Percentiles rank a stretch among this genome's conserved stretches.
Conservation (phyloP, 2,113 vertebrate species). For the Solea senegalensis region DNA sequence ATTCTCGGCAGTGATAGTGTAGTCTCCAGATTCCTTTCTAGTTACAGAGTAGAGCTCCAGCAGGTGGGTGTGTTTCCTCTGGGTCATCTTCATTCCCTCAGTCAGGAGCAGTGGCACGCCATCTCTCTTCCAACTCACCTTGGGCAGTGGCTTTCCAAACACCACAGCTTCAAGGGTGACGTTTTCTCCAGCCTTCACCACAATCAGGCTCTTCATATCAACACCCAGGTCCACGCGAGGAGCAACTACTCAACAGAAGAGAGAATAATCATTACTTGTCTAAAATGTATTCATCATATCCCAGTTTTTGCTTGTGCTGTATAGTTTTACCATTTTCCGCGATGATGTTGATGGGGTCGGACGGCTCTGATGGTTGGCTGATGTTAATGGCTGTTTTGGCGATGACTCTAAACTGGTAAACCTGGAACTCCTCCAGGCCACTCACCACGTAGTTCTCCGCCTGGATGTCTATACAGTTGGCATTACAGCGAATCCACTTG, state of each 20-base stretch:
- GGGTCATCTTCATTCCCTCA: slow-evolving; percentile 92
- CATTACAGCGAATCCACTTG: slow-evolving; percentile 93
- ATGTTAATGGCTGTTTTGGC: slow-evolving; percentile 93
- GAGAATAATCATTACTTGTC: background rate
- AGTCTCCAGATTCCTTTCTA: slow-evolving; percentile 95
- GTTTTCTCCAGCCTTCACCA: slow-evolving; percentile 94
- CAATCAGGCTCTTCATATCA: slow-evolving; percentile 92
- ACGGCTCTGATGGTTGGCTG: slow-evolving; percentile 93
- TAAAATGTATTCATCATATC: background rate
- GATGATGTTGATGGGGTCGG: slow-evolving; percentile 90
- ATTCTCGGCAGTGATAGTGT: slow-evolving; percentile 94
- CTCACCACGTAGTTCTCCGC: slow-evolving; percentile 89
- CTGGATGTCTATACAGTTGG: slow-evolving; percentile 90
- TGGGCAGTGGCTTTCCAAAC: slow-evolving; percentile 93
- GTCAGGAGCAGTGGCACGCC: slow-evolving; percentile 81
- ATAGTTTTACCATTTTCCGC: slow-evolving; percentile 90
- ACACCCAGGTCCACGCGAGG: slow-evolving; percentile 93
- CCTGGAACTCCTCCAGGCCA: slow-evolving; percentile 91
- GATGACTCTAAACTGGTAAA: slow-evolving; percentile 94
- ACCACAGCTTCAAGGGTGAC: slow-evolving; percentile 91
- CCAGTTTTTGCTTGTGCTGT: no score
- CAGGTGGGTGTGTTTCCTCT: slow-evolving; percentile 87
- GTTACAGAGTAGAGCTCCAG: slow-evolving; percentile 93
- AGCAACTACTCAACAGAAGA: slow-evolving; percentile 82
- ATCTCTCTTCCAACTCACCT: slow-evolving; percentile 92